Base-by-base conservation (phyloP, 2,888 invertebrate species). In the Cenopis cana region DNA sequence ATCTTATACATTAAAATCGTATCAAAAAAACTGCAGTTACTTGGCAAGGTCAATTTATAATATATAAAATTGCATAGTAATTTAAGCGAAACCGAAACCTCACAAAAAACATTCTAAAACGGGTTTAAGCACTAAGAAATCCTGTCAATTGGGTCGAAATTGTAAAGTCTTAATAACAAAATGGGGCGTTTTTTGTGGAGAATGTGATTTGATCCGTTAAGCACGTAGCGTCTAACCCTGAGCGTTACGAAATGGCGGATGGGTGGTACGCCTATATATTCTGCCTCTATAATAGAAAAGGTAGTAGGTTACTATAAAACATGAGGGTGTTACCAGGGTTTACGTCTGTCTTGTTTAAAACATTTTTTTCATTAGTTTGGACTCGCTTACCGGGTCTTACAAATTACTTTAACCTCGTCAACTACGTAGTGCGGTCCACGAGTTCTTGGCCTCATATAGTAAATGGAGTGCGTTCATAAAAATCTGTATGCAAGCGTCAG, bases 221-320 rank as follows among this genome's bases (percentile, higher is more conserved):
- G 62, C 76, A 77, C 77, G 76, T 64, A 60, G 9, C 77, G 62
- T 64, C 70, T 79, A 77, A 76, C 76, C 76, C 74, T 75, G 76
- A 77, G 79, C 74, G 66, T 74, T 81, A 81, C 74, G 80, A 79
- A 80, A 81, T 75, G 80, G 79, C 75, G 76, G 79, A 81, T 81
- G 76, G 78, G 75, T 76, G 67, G 76, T 78, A 76, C 75, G 70
- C 66, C 60, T 70, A 46, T 60, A n/a, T n/a, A 24, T 24, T 60
- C 46, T 12, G 11, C 10, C n/a, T n/a, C 11, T 17, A 24, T 46
- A 29, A 29, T 11, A n/a, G n/a, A 11, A 60, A 60, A 60, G 46
- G 46, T 0, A 24, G 24, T 60, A 60, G 46, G 46, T 60, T 10
- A n/a, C n/a, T 17, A 5, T 60, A 2, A n/a, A n/a, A n/a, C n/a